Conservation (phyloP, 2,888 invertebrate species). For the Stenurella melanura region DNA sequence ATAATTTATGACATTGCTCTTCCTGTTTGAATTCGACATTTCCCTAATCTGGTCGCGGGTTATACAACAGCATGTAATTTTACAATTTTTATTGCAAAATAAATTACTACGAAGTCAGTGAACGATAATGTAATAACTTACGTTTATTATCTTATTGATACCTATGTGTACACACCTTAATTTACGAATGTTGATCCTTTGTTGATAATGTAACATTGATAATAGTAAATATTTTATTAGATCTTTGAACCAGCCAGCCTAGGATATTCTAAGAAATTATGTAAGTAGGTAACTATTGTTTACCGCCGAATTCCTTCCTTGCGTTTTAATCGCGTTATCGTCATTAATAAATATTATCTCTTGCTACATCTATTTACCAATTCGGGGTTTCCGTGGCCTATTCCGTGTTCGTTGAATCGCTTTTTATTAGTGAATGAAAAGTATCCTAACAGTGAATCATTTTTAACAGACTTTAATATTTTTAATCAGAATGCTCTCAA, state of each 20-base stretch:
- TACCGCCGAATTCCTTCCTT: background rate
- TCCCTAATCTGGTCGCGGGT: constrained; percentile 14
- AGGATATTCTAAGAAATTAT: constrained; percentile 8
- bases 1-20: constrained; percentile 9
- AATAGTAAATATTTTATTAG: constrained; percentile 20
- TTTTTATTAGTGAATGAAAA: background rate
- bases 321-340: background rate
- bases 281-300: constrained; percentile 18
- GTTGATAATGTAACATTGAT: constrained; percentile 2
- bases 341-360: background rate
- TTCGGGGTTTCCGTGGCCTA: background rate
- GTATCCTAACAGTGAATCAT: background rate
- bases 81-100: constrained; percentile 12
- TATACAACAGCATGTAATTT: background rate
- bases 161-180: constrained; percentile 20
- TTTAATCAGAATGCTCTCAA: too few relatives aligned
- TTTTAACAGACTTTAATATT: too few relatives aligned
- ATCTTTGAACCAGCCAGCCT: constrained; percentile 28
- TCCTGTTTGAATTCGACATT: constrained; percentile 4
- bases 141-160: constrained; percentile 23
- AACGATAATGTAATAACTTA: constrained; percentile 30
- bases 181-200: constrained; percentile 24
- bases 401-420: background rate
- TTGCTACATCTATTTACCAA: constrained; percentile 7
- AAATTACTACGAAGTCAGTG: constrained; percentile 25